Evolutionary conservation across 2,888 invertebrate genomes (phyloP).

Genomic region (Zygaena filipendulae): DNA sequence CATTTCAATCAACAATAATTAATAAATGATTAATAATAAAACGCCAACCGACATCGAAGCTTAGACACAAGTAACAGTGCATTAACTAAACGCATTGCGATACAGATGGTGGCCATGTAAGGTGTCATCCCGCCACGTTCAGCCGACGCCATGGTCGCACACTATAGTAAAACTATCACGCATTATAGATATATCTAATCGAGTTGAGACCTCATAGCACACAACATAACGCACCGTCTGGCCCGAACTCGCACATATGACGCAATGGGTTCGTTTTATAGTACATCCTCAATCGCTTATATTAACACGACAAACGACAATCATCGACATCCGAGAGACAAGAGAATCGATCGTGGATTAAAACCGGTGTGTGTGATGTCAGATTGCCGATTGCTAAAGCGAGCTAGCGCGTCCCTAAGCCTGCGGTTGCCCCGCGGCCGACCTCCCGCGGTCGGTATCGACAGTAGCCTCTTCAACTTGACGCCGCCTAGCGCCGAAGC

Average conservation of each 20-base stretch:
- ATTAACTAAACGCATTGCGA: conserved; percentile 17
- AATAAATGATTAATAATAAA: no score
- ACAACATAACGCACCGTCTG: conserved; percentile 18
- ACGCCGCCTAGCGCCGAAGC: conserved; percentile 61
- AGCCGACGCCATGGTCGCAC: conserved; percentile 12
- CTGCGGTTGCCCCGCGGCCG: conserved; percentile 51
- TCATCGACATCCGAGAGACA: conserved; percentile 12
- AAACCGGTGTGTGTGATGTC: conserved; percentile 28
- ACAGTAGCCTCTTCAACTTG: conserved; percentile 46
- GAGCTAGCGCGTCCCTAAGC: conserved; percentile 51
- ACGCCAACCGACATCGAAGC: no score
- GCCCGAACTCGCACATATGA: conserved; percentile 25
- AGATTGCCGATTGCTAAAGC: conserved; percentile 64
- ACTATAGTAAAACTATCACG: conserved; percentile 14
- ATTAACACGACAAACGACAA: no score
- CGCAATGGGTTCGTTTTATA: conserved; percentile 24
- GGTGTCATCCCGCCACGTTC: conserved; percentile 9
- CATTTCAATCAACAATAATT: no score
- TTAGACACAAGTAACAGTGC: no score
- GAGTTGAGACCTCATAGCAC: conserved; percentile 14
- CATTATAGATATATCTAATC: no score
- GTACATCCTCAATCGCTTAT: conserved; percentile 28
- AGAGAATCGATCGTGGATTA: no score
- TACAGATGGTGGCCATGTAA: conserved; percentile 17
- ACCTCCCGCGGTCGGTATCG: conserved; percentile 49